A percentile compares a stretch with the other conserved stretches of the same genome.
Conservation (phyloP, 2,113 vertebrate species). For the Cyphomyrus discorhynchus region DNA sequence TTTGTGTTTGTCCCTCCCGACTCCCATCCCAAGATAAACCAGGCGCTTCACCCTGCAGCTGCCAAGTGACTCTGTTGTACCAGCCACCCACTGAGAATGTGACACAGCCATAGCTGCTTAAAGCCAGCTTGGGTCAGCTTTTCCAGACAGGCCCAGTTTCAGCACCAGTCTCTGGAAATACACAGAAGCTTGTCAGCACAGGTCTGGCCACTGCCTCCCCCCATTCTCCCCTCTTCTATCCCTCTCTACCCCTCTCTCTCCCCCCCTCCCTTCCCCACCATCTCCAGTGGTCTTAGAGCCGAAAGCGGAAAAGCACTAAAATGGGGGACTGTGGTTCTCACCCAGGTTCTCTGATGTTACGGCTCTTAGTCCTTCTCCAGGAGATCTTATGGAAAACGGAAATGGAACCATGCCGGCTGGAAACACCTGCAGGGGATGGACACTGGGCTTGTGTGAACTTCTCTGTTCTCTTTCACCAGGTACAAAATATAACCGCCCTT, state of each 20-base stretch:
- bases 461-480: background rate
- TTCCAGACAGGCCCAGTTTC: background rate
- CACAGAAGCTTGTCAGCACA: background rate
- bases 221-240: background rate
- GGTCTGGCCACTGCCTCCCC: background rate
- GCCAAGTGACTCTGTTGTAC: background rate
- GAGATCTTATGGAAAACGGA: background rate
- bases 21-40: background rate
- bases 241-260: no score
- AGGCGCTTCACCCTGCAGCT: background rate
- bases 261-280: no score
- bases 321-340: background rate
- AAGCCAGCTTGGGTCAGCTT: background rate
- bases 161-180: background rate
- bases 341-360: background rate
- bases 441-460: background rate
- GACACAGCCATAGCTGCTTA: background rate
- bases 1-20: background rate
- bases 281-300: background rate
- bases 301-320: background rate
- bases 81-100: background rate
- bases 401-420: background rate
- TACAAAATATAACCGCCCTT: background rate
- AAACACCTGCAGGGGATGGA: background rate
- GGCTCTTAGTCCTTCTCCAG: background rate